Evolutionary conservation across 2,888 invertebrate genomes (phyloP).

Genomic region (Microctonus aethiopoides): DNA sequence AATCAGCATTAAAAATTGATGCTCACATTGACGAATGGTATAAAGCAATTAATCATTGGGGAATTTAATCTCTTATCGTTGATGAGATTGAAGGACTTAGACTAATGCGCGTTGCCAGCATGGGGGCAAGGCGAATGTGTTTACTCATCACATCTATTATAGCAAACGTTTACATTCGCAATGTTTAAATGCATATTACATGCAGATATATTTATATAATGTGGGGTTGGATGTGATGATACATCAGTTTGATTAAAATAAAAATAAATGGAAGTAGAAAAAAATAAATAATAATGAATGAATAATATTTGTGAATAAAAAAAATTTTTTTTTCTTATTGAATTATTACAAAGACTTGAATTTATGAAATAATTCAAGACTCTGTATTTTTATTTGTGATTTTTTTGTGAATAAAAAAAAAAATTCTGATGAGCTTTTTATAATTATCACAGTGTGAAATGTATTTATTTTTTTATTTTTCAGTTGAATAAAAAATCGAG

Average conservation of each 20-base stretch:
- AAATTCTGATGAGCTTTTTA: no score
- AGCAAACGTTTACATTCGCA: not conserved
- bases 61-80: constrained; percentile 6
- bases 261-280: not conserved
- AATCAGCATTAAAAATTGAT: not conserved
- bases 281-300: no score
- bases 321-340: not conserved
- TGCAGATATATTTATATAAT: not conserved
- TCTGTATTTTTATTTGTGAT: no score
- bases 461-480: no score
- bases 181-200: not conserved
- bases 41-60: constrained; percentile 5
- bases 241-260: not conserved
- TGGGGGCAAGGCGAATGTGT: not conserved
- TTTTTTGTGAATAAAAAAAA: no score
- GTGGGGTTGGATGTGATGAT: not conserved
- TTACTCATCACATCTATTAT: constrained; percentile 10
- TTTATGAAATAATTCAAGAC: no score
- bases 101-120: not conserved
- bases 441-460: no score
- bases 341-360: not conserved
- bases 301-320: not conserved
- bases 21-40: not conserved
- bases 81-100: constrained; percentile 9
- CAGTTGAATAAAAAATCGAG: no score